Percentiles rank a stretch among this genome's conserved stretches.
Evolutionary conservation across 2,113 vertebrate genomes (phyloP).

Genomic region (Scatophagus argus): DNA sequence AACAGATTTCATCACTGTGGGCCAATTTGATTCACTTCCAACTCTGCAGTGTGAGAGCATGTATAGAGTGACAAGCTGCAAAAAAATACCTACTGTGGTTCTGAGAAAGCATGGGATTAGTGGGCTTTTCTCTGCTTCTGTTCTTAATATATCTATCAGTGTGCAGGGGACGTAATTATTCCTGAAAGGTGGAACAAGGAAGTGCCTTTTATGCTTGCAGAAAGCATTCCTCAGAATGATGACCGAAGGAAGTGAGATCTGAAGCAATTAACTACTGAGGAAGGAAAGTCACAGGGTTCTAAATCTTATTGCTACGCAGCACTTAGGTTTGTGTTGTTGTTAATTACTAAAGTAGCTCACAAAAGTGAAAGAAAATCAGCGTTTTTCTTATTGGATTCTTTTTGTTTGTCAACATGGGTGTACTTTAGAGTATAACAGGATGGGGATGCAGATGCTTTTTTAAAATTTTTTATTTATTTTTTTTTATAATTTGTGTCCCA

Average conservation of each 20-base stretch:
- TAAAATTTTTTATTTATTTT: no score
- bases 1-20: constrained; percentile 67
- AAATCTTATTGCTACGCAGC: constrained; percentile 62
- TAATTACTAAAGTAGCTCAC: constrained; percentile 65
- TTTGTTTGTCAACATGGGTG: constrained; percentile 11
- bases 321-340: constrained; percentile 59
- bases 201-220: constrained; percentile 69
- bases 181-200: constrained; percentile 75
- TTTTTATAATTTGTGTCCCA: no score
- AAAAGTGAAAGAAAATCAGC: constrained; percentile 33
- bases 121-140: constrained; percentile 55
- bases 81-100: constrained; percentile 42
- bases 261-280: constrained; percentile 67
- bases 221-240: constrained; percentile 70
- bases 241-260: constrained; percentile 73
- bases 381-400: constrained; percentile 10
- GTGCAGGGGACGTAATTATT: constrained; percentile 68
- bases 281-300: constrained; percentile 58
- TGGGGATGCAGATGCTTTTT: neutral
- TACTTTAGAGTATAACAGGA: neutral
- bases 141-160: constrained; percentile 74
- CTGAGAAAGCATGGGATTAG: constrained; percentile 61
- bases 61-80: constrained; percentile 54
- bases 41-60: constrained; percentile 48
- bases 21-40: constrained; percentile 75